These are phyloP conservation scores for Salarias fasciatus DNA, from an alignment of 2,797 vertebrate genomes.

Conservation along the genomic window DNA sequence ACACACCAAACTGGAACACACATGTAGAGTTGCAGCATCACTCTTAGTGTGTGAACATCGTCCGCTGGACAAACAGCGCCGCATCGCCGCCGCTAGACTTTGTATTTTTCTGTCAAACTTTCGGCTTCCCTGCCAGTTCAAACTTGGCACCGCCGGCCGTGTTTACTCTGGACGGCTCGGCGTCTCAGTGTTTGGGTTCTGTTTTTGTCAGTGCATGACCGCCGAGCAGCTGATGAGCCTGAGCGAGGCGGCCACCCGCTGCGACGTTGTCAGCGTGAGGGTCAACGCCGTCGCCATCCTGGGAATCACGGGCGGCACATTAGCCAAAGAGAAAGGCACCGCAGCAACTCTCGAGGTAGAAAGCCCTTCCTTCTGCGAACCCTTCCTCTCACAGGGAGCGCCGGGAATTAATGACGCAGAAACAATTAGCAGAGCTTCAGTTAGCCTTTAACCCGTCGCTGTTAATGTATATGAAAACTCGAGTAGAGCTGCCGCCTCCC, in stretches of 20 bases:
- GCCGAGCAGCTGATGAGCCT: conserved; percentile 92
- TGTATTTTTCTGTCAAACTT: conserved; percentile 16
- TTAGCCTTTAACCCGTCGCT: too few relatives aligned
- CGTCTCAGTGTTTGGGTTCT: conserved; percentile 20
- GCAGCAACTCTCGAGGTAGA: conserved; percentile 90
- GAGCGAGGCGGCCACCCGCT: conserved; percentile 86
- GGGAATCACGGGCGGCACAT: conserved; percentile 93
- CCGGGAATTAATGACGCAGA: too few relatives aligned
- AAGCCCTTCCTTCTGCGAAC: too few relatives aligned
- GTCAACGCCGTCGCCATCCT: conserved; percentile 94
- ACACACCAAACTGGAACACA: not conserved
- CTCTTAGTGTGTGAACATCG: not conserved
- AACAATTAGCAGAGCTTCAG: too few relatives aligned
- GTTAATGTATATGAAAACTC: too few relatives aligned
- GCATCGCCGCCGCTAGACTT: not conserved
- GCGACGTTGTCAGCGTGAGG: conserved; percentile 86
- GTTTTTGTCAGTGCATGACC: conserved; percentile 86
- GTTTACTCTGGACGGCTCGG: conserved; percentile 13
- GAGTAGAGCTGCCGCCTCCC: too few relatives aligned
- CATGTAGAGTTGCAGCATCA: not conserved
- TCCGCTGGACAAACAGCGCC: conserved; percentile 4
- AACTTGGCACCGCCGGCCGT: not conserved
- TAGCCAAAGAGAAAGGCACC: conserved; percentile 88
- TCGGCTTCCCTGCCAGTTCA: conserved; percentile 1
- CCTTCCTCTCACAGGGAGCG: too few relatives aligned